Evolutionary conservation across 2,888 invertebrate species (phyloP), one percentile per base, ranked within the genome.

Genomic region (Cistogaster globosa): DNA sequence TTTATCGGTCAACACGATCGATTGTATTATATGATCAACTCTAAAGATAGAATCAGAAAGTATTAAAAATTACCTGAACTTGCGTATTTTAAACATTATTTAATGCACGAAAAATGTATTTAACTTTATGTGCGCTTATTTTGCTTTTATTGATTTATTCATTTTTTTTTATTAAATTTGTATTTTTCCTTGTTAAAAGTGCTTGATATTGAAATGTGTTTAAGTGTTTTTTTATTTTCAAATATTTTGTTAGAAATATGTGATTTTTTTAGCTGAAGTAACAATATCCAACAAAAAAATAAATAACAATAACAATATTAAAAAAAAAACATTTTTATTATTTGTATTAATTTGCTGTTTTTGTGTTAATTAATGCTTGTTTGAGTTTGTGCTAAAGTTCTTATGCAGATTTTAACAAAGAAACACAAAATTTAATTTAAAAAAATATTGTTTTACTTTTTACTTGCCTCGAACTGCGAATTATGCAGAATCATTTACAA

Each of bases 401-500:
- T 68, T n/a, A 20, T 81, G 62, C 36, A n/a, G 68, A 42, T 48
- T 36, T 12, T 38, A 51, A 63, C 11, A 74, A 60, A 22, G n/a
- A 48, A 42, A 42, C 7, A 42, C 42, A 42, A 42, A 42, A 42
- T 12, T 11, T n/a, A 48, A 48, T 48, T 45, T 0, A 48, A 48
- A 7, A 58, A 32, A 26, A 67, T 58, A 55, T 9, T 57, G 12
- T 53, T 77, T 78, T 55, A 62, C 36, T 51, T n/a, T 38, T 48
- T 74, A 45, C 48, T 68, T 74, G 60, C 65, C 57, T 26, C 4
- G 51, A 32, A 68, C 16, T 36, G n/a, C 3, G n/a, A 12, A 55
- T 14, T 63, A 18, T 3, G 55, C 88, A 92, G 89, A 91, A 91
- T 74, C 92, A 92, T 87, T 88, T 92, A 86, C 92, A 92, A 87